Percentiles rank a stretch among this genome's conserved stretches.
phyloP scores from a whole-genome alignment of 2,797 vertebrate species.

The Lepilemur ruficaudatus region DNA sequence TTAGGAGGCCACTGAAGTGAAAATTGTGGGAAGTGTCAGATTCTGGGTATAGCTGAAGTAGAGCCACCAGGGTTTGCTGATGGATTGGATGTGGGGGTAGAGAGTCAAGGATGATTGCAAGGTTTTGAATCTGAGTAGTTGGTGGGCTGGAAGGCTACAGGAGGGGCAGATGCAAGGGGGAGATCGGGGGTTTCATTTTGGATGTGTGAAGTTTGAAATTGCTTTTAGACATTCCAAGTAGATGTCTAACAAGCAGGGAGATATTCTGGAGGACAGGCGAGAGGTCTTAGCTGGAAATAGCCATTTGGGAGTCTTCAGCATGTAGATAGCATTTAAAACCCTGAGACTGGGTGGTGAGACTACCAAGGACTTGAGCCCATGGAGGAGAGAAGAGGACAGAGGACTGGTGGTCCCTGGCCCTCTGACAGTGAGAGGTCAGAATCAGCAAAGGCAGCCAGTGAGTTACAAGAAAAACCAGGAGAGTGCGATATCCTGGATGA shows the following conservation, averaged over 20 bases:
- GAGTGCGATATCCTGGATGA: neutral
- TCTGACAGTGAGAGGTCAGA: neutral
- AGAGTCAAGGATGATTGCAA: neutral
- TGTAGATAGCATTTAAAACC: neutral
- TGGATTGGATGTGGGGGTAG: neutral
- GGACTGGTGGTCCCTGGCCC: neutral
- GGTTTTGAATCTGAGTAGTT: neutral
- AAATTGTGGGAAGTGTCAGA: neutral
- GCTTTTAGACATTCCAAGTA: neutral
- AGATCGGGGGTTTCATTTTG: neutral
- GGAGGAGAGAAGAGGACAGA: neutral
- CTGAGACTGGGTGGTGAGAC: neutral
- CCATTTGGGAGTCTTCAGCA: neutral
- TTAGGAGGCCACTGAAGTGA: neutral
- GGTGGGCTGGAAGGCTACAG: neutral
- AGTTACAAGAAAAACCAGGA: neutral
- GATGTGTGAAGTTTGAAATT: neutral
- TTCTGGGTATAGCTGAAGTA: neutral
- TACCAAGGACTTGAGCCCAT: neutral
- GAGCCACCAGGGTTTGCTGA: neutral
- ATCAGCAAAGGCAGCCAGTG: neutral
- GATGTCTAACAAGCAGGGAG: neutral
- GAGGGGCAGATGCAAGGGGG: neutral
- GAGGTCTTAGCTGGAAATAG: neutral
- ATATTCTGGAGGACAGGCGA: neutral